Evolutionary conservation across 1,140 invertebrate genomes (phyloP).

Genomic region (Stegodyphus dumicola): DNA sequence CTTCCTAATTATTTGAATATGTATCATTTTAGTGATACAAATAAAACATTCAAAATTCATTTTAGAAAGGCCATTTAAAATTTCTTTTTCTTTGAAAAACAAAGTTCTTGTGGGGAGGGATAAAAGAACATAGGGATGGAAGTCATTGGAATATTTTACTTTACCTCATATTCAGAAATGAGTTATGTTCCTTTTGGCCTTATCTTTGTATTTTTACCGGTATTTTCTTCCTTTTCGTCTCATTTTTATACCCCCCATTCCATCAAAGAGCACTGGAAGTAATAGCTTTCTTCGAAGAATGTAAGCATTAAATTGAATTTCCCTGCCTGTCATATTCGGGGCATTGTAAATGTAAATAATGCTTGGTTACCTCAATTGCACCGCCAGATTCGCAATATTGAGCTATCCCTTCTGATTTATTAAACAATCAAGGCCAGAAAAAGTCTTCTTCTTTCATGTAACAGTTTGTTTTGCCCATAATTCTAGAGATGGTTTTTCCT

Average conservation of each 20-base stretch:
- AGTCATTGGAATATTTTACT: slow-evolving; percentile 1
- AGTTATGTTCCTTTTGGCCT: slow-evolving; percentile 38
- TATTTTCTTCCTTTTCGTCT: not conserved
- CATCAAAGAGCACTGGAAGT: not conserved
- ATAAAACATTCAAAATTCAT: no score
- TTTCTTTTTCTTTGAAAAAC: no score
- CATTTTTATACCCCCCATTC: not conserved
- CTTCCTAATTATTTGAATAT: no score
- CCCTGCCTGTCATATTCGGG: slow-evolving; percentile 42
- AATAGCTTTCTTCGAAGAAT: slow-evolving; percentile 9
- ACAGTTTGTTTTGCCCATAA: slow-evolving; percentile 23
- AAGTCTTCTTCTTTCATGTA: not conserved
- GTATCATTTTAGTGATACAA: no score
- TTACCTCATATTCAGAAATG: slow-evolving; percentile 1
- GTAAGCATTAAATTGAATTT: slow-evolving; percentile 52
- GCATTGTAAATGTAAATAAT: slow-evolving; percentile 52
- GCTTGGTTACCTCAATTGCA: slow-evolving; percentile 34
- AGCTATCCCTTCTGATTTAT: slow-evolving; percentile 45
- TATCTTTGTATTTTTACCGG: slow-evolving; percentile 42
- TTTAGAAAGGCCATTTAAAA: no score
- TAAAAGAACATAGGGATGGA: not conserved
- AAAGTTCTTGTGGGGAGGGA: no score
- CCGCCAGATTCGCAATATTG: slow-evolving; percentile 37
- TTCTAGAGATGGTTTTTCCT: slow-evolving; percentile 3
- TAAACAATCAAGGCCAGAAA: slow-evolving; percentile 20